A percentile compares a stretch with the other conserved stretches of the same genome.
Conservation (phyloP, 64 coral and sea anemone genomes). For the Platygyra sinensis region DNA sequence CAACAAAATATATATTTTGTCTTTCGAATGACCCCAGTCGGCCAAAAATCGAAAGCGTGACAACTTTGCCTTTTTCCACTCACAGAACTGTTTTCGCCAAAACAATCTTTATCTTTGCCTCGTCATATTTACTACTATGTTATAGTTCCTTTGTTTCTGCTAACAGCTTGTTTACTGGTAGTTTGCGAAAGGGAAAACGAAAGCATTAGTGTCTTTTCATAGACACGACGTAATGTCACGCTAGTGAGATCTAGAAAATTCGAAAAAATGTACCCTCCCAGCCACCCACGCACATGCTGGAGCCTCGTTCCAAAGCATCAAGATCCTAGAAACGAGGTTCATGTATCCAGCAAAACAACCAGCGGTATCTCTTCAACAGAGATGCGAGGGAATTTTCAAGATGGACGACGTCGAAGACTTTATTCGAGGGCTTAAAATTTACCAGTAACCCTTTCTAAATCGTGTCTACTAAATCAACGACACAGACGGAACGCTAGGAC, state of each 20-base stretch:
- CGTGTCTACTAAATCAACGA: not conserved
- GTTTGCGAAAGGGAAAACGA: not conserved
- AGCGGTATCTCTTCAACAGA: not conserved
- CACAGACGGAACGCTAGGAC: not conserved
- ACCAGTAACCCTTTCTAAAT: not conserved
- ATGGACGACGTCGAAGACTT: not conserved
- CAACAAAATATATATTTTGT: not conserved
- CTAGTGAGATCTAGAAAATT: constrained; percentile 39
- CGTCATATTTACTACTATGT: not conserved
- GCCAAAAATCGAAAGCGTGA: not conserved
- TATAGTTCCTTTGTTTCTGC: constrained; percentile 16
- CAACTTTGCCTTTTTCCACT: not conserved
- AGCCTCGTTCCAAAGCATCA: not conserved
- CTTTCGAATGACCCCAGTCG: not conserved
- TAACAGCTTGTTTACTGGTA: not conserved
- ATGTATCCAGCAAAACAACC: not conserved
- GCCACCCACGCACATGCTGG: not conserved
- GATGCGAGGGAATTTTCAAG: constrained; percentile 21
- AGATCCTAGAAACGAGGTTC: not conserved
- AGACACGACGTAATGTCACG: constrained; percentile 71
- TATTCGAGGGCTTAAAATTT: no score
- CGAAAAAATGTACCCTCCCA: constrained; percentile 12
- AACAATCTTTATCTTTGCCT: not conserved
- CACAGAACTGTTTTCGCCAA: not conserved
- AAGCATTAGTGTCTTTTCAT: constrained; percentile 53